phyloP scores from a whole-genome alignment of 2,888 invertebrate species.

The Limnephilus marmoratus region DNA sequence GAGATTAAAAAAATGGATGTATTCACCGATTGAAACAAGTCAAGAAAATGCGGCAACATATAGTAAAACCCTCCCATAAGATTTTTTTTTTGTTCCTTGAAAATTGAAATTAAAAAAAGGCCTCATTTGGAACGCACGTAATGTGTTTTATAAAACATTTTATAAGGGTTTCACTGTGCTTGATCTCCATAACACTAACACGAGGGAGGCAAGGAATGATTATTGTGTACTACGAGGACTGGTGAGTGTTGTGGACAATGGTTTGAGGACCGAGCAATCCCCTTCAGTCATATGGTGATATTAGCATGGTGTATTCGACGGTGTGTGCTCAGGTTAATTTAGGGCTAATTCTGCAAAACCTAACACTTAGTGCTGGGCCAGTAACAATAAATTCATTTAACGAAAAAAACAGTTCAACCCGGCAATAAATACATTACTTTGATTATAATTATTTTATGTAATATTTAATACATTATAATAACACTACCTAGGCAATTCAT shows the following conservation, averaged over 20 bases:
- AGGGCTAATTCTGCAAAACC: background rate
- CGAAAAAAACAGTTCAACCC: background rate
- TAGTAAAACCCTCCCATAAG: background rate
- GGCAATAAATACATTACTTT: conserved; percentile 28
- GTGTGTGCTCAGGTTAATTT: background rate
- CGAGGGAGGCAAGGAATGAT: background rate
- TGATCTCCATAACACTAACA: background rate
- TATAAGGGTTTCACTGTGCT: background rate
- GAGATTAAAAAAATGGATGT: background rate
- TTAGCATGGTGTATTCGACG: background rate
- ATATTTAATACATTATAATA: conserved; percentile 35
- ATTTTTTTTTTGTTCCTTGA: background rate
- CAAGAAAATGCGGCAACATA: background rate
- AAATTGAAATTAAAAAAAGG: no score
- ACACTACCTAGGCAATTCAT: conserved; percentile 28
- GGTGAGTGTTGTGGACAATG: background rate
- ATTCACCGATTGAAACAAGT: background rate
- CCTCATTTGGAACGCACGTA: no score
- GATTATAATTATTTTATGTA: conserved; percentile 10
- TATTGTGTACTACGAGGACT: background rate
- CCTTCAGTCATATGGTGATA: background rate
- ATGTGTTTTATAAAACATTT: background rate
- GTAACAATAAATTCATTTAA: background rate
- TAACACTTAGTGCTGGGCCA: background rate
- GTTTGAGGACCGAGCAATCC: background rate